These are phyloP conservation scores for Notolabrus celidotus DNA, from an alignment of 2,797 vertebrate genomes.

Conservation along the genomic window DNA sequence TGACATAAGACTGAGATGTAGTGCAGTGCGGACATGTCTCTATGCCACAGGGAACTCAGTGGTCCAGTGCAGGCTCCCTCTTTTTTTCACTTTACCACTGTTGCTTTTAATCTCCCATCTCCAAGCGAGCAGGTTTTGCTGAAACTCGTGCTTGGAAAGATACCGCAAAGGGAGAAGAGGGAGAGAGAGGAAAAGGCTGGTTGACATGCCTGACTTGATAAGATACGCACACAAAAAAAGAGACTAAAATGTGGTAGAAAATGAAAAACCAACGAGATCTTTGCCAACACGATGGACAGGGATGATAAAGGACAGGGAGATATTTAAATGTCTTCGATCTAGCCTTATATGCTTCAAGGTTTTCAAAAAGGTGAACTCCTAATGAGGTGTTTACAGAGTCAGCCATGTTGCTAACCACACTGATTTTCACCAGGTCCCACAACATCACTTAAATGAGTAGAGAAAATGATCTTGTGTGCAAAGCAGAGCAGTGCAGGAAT, in stretches of 20 bases:
- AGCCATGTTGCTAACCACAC: constrained; percentile 64
- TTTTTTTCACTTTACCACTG: constrained; percentile 32
- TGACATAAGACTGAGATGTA: constrained; percentile 62
- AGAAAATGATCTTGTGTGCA: constrained; percentile 45
- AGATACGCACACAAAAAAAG: constrained; percentile 18
- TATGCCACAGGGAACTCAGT: constrained; percentile 51
- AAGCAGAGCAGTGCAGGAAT: constrained; percentile 12
- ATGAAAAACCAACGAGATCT: constrained; percentile 28
- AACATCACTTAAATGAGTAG: constrained; percentile 50
- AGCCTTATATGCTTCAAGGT: constrained; percentile 50
- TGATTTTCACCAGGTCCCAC: constrained; percentile 55
- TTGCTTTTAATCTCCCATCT: constrained; percentile 64
- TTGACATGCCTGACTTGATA: constrained; percentile 31
- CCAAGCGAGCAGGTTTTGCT: constrained; percentile 45
- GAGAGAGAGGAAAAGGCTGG: constrained; percentile 9
- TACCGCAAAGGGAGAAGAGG: constrained; percentile 9
- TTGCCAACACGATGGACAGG: constrained; percentile 12
- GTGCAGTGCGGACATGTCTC: constrained; percentile 50
- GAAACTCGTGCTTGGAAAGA: constrained; percentile 40
- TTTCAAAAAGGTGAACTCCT: constrained; percentile 64
- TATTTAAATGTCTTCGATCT: constrained; percentile 27
- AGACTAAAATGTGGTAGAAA: background rate
- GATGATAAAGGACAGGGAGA: constrained; percentile 24
- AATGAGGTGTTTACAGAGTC: constrained; percentile 71
- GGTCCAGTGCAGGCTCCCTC: constrained; percentile 16